These are phyloP conservation scores for Vandiemenella viatica DNA, from an alignment of 2,888 invertebrate species.

Conservation along the genomic window DNA sequence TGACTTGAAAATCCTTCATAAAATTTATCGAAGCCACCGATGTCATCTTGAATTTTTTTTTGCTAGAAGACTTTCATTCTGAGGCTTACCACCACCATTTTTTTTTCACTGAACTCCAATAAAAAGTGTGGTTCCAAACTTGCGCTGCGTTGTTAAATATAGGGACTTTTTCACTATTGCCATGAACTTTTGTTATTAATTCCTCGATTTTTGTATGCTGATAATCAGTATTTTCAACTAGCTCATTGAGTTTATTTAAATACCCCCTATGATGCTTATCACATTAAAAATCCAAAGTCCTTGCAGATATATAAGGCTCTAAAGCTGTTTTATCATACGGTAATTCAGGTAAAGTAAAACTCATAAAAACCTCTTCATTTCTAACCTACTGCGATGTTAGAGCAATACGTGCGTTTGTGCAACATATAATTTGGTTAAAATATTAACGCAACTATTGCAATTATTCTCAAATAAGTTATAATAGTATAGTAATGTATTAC, in stretches of 20 bases:
- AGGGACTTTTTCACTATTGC: not conserved
- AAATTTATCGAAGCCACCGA: not conserved
- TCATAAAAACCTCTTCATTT: too few species aligned
- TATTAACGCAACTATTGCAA: too few species aligned
- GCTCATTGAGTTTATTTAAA: not conserved
- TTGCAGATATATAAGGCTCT: not conserved
- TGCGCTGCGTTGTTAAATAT: not conserved
- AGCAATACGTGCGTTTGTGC: too few species aligned
- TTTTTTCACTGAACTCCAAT: not conserved
- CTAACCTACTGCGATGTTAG: too few species aligned
- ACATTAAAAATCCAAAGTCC: not conserved
- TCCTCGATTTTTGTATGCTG: not conserved
- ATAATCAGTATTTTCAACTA: not conserved
- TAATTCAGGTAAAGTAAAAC: not conserved
- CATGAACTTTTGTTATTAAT: not conserved
- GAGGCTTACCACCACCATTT: not conserved
- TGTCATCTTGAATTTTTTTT: not conserved
- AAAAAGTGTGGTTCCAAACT: not conserved
- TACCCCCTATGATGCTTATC: not conserved
- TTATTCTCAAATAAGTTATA: too few species aligned
- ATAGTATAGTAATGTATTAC: too few species aligned
- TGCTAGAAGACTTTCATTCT: not conserved
- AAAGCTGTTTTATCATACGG: not conserved
- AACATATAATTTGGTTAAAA: too few species aligned
- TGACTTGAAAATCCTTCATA: not conserved